Conservation (phyloP, 2,797 vertebrate species). For the Eulemur mongoz region DNA sequence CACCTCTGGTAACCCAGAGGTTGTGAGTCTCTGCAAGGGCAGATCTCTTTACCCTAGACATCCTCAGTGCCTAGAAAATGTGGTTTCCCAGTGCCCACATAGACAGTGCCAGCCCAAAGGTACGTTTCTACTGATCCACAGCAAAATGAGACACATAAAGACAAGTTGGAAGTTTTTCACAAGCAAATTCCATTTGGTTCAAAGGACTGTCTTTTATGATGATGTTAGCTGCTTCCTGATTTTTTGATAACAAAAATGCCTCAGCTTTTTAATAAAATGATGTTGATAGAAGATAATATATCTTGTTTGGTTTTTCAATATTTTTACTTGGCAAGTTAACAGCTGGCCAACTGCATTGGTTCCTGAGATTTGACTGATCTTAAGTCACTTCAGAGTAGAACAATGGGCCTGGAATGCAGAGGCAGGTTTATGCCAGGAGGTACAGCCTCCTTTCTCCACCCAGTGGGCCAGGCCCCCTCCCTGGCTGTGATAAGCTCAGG, state of each 20-base stretch:
- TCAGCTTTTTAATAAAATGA: neutral
- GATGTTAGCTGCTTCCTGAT: neutral
- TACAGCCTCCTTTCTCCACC: neutral
- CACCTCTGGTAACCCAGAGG: neutral
- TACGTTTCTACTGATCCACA: neutral
- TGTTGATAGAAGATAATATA: neutral
- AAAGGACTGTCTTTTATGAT: neutral
- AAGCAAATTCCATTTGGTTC: neutral
- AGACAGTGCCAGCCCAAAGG: neutral
- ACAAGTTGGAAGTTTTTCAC: neutral
- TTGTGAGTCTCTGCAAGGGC: neutral
- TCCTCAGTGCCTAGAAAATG: neutral
- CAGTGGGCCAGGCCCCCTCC: neutral
- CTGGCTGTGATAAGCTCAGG: neutral
- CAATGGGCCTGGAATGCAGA: neutral
- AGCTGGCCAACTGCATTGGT: neutral
- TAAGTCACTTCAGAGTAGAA: neutral
- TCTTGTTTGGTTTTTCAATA: neutral
- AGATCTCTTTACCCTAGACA: neutral
- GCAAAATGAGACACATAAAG: neutral
- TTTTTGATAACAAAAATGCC: neutral
- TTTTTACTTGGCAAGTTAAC: slow-evolving; percentile 1
- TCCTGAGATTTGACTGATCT: neutral
- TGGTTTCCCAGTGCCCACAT: neutral
- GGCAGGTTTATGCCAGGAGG: neutral